phyloP scores from a whole-genome alignment of 2,113 vertebrate species.

The Isurus oxyrinchus region DNA sequence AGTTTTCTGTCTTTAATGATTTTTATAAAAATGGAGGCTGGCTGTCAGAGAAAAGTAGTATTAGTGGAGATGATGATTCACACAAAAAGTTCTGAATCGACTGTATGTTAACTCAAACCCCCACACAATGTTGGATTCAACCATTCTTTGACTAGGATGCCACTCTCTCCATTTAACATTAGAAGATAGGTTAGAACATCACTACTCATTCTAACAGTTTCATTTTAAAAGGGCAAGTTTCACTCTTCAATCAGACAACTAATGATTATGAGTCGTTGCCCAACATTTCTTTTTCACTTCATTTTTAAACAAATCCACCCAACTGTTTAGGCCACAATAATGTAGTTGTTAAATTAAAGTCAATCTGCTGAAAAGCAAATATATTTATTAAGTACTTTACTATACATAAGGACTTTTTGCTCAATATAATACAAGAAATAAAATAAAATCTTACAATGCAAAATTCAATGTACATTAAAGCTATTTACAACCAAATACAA shows the following conservation, averaged over 20 bases:
- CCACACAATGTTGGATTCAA: neutral
- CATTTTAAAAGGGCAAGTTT: neutral
- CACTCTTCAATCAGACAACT: neutral
- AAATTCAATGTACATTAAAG: slow-evolving; percentile 89
- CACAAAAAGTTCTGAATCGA: neutral
- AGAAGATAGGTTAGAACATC: neutral
- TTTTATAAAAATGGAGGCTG: neutral
- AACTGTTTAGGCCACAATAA: neutral
- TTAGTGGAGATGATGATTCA: neutral
- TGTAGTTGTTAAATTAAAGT: neutral
- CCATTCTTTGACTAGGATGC: neutral
- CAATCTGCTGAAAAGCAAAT: slow-evolving; percentile 91
- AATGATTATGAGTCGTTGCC: neutral
- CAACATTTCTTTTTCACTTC: too few relatives aligned
- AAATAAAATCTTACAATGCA: slow-evolving; percentile 84
- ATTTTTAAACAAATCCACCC: neutral
- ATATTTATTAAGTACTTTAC: slow-evolving; percentile 99
- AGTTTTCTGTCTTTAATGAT: neutral
- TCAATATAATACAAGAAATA: slow-evolving; percentile 96
- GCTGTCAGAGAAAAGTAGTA: neutral
- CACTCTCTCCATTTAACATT: neutral
- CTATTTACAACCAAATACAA: slow-evolving; percentile 79
- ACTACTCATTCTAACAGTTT: neutral
- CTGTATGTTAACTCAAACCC: neutral
- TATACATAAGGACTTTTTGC: slow-evolving; percentile 86